Evolutionary conservation across 2,797 vertebrate species (phyloP).

Genomic region (Crocodylus rhombifer): DNA sequence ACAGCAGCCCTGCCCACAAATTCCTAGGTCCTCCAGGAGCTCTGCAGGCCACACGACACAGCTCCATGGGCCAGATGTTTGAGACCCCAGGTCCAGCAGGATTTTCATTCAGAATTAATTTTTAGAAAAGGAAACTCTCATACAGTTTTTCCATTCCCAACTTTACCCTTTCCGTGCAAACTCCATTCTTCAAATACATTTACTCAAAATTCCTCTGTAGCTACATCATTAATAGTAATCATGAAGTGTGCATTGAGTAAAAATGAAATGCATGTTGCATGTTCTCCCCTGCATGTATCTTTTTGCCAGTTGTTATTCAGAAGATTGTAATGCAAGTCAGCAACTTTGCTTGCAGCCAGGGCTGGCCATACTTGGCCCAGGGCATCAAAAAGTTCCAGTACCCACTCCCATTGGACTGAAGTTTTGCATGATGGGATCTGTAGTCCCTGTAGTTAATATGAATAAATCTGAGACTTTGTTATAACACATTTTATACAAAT

Average conservation of each 20-base stretch:
- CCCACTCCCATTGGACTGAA: background rate
- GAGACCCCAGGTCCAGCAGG: background rate
- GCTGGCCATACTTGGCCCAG: background rate
- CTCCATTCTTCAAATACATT: background rate
- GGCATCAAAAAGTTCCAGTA: background rate
- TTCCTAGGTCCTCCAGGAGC: too few species aligned
- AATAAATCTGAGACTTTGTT: too few species aligned
- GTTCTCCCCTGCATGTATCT: background rate
- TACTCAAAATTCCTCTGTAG: background rate
- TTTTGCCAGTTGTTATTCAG: background rate
- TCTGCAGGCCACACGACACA: too few species aligned
- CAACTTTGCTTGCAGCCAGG: background rate
- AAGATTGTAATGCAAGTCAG: background rate
- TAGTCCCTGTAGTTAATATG: background rate
- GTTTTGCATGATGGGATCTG: background rate
- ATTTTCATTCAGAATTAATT: background rate
- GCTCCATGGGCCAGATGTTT: too few species aligned
- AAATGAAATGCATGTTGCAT: background rate
- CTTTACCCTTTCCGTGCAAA: background rate
- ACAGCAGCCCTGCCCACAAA: too few species aligned
- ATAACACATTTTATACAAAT: too few species aligned
- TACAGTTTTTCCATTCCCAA: rapidly evolving
- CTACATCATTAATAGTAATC: background rate
- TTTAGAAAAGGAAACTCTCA: background rate
- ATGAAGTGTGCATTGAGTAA: background rate